Conservation (phyloP, 2,888 invertebrate genomes). For the Lasioglossum pauxillum region DNA sequence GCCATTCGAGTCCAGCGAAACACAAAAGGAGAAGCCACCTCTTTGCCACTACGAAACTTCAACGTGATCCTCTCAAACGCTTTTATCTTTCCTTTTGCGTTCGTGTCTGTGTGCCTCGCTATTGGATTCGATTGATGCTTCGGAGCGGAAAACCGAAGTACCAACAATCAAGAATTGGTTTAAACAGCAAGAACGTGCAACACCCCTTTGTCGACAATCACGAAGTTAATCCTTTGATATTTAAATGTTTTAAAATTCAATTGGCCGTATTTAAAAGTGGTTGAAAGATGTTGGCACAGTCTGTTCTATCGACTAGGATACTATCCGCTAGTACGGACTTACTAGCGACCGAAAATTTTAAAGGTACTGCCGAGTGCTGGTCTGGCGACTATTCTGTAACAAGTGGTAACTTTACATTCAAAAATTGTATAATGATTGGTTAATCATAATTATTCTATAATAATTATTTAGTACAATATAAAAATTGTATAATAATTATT, state of each 20-base stretch:
- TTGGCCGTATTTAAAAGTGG: too few species aligned
- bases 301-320: too few species aligned
- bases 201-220: not conserved
- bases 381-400: too few species aligned
- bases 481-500: too few species aligned
- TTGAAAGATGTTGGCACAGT: too few species aligned
- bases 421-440: too few species aligned
- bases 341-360: too few species aligned
- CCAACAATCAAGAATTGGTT: not conserved
- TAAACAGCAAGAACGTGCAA: not conserved
- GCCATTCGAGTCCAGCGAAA: slow-evolving; percentile 76
- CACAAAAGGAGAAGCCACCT: slow-evolving; percentile 49
- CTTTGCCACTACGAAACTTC: slow-evolving; percentile 63
- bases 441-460: too few species aligned
- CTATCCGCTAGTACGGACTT: too few species aligned
- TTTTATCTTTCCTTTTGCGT: not conserved
- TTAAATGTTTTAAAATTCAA: not conserved
- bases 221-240: not conserved
- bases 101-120: slow-evolving; percentile 4
- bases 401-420: too few species aligned
- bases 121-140: slow-evolving; percentile 35
- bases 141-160: not conserved
- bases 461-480: too few species aligned
- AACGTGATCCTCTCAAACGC: slow-evolving; percentile 53
- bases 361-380: too few species aligned